Evolutionary conservation across 2,113 vertebrate species (phyloP).

Genomic region (Mobula hypostoma): DNA sequence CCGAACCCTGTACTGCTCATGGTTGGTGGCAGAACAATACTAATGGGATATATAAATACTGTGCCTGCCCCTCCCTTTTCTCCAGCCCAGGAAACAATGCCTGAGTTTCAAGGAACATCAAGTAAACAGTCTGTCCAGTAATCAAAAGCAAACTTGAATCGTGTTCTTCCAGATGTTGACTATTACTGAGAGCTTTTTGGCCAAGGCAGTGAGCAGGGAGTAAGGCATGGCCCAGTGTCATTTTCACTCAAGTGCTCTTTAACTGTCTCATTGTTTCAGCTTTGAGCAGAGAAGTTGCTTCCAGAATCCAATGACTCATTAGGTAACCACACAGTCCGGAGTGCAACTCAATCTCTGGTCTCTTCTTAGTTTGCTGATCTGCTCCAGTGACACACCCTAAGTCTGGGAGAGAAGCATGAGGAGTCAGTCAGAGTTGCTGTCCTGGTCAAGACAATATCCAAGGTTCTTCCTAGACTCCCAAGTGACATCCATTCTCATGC

Average conservation of each 20-base stretch:
- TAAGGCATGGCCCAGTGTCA: neutral
- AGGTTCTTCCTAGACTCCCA: neutral
- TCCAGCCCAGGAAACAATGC: constrained; percentile 9
- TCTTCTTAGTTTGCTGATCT: neutral
- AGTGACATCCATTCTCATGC: too few species aligned
- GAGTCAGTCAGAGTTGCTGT: neutral
- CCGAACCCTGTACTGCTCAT: neutral
- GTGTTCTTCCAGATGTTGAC: constrained; percentile 13
- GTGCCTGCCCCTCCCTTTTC: neutral
- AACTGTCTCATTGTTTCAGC: neutral
- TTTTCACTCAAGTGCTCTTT: neutral
- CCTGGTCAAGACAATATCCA: neutral
- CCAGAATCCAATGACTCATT: neutral
- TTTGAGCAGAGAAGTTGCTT: neutral
- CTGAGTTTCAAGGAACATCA: neutral
- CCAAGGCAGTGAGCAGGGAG: neutral
- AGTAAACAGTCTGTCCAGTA: neutral
- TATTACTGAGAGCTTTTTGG: constrained; percentile 12
- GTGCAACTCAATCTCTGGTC: neutral
- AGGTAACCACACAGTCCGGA: neutral
- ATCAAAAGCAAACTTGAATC: constrained; percentile 31
- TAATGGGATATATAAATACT: neutral
- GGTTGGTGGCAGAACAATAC: neutral
- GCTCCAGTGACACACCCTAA: neutral
- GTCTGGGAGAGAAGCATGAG: too few species aligned